A percentile compares a stretch with the other conserved stretches of the same genome.
Conservation (phyloP, 2,113 vertebrate species). For the Channa argus region DNA sequence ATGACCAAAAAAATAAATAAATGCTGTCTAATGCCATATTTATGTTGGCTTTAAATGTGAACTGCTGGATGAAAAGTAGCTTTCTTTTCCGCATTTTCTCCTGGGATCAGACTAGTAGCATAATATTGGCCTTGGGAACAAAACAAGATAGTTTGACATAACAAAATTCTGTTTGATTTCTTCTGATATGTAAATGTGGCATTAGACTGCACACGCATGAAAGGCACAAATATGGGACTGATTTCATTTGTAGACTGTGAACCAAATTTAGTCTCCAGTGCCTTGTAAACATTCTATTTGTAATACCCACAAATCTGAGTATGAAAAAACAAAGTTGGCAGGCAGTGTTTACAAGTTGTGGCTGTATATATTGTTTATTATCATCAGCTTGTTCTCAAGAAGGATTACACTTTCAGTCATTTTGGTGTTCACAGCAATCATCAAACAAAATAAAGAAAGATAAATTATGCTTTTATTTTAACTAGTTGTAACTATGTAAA, state of each 20-base stretch:
- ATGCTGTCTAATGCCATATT: neutral
- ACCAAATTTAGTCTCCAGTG: conserved; percentile 77
- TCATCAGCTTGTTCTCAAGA: neutral
- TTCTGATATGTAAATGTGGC: conserved; percentile 3
- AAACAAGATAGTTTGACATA: neutral
- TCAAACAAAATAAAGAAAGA: neutral
- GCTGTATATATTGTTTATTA: conserved; percentile 30
- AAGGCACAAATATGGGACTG: conserved; percentile 28
- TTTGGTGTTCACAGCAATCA: conserved; percentile 6
- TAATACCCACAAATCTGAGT: conserved; percentile 54
- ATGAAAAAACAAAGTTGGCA: conserved; percentile 50
- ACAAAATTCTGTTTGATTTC: neutral
- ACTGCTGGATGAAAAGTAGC: neutral
- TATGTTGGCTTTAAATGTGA: neutral
- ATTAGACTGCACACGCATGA: neutral
- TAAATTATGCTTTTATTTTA: neutral
- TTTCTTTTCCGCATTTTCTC: too few relatives aligned
- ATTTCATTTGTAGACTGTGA: conserved; percentile 61
- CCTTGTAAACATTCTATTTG: conserved; percentile 74
- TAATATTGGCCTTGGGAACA: neutral
- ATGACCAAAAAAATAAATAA: neutral
- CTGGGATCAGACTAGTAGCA: neutral
- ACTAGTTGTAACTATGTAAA: conserved; percentile 16
- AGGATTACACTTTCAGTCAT: neutral
- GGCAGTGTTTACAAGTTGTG: conserved; percentile 77